These are phyloP conservation scores for Polypterus senegalus DNA, from an alignment of 2,113 vertebrate genomes.

Conservation along the genomic window DNA sequence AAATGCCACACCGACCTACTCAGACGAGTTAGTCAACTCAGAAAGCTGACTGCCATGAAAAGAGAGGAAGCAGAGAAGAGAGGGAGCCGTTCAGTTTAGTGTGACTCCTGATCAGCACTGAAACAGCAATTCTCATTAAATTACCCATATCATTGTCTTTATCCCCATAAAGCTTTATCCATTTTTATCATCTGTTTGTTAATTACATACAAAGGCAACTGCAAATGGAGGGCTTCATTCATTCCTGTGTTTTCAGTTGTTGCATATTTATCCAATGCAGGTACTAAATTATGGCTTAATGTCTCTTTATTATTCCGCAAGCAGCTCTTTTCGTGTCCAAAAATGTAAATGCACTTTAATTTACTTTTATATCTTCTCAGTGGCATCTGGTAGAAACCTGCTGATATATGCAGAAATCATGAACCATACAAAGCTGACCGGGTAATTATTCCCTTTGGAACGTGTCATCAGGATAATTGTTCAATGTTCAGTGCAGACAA, in stretches of 20 bases:
- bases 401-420: constrained; percentile 4
- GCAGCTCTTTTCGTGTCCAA: neutral
- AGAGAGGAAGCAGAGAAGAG: no score
- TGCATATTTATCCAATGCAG: neutral
- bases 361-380: constrained; percentile 4
- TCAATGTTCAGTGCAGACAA: neutral
- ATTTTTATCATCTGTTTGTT: neutral
- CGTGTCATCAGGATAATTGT: neutral
- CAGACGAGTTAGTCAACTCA: no score
- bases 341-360: constrained; percentile 5
- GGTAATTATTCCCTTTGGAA: neutral
- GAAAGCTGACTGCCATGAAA: no score
- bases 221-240: neutral
- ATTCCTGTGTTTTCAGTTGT: neutral
- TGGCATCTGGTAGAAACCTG: constrained; percentile 1
- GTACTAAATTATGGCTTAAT: neutral
- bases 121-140: neutral
- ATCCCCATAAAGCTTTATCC: neutral
- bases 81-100: no score
- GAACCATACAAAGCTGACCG: neutral
- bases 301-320: neutral
- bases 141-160: neutral
- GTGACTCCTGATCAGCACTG: no score
- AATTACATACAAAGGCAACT: neutral
- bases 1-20: no score